A percentile compares a stretch with the other conserved stretches of the same genome.
Conservation (phyloP, 2,888 invertebrate genomes). For the Drosophila mercatorum region DNA sequence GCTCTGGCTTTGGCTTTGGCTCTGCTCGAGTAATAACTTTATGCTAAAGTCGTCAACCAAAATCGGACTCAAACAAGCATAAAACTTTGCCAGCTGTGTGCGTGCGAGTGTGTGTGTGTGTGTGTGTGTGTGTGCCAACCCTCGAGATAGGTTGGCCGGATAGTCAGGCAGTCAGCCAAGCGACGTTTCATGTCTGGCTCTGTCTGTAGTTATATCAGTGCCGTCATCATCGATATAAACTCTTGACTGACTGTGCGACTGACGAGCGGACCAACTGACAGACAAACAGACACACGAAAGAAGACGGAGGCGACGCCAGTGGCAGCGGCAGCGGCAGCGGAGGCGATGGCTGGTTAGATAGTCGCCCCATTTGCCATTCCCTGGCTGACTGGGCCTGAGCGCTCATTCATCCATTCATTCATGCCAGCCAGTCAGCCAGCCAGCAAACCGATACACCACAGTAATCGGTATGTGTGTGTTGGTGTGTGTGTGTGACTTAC, state of each 20-base stretch:
- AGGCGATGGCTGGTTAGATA: slow-evolving; percentile 61
- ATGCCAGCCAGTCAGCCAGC: slow-evolving; percentile 57
- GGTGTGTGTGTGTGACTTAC: slow-evolving; percentile 43
- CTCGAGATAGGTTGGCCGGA: slow-evolving; percentile 42
- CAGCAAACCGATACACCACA: slow-evolving; percentile 66
- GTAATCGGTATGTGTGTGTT: slow-evolving; percentile 35
- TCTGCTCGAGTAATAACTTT: slow-evolving; percentile 60
- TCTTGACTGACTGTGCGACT: slow-evolving; percentile 54
- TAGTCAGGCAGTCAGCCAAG: slow-evolving; percentile 42
- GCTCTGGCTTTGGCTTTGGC: slow-evolving; percentile 15
- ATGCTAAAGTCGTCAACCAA: slow-evolving; percentile 57
- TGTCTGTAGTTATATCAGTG: slow-evolving; percentile 73
- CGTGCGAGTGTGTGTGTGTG: neutral
- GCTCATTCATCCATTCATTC: slow-evolving; percentile 80
- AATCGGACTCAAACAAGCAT: slow-evolving; percentile 69
- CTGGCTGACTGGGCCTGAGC: slow-evolving; percentile 47
- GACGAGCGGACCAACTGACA: slow-evolving; percentile 23
- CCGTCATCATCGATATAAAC: slow-evolving; percentile 80
- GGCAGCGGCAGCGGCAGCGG: neutral
- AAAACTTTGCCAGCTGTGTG: slow-evolving; percentile 62
- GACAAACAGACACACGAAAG: slow-evolving; percentile 6
- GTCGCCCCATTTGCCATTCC: slow-evolving; percentile 51
- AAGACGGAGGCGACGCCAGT: slow-evolving; percentile 23
- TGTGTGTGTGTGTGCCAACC: slow-evolving; percentile 43
- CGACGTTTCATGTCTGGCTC: slow-evolving; percentile 56